Conservation (phyloP, 1,140 invertebrate species). For the Drosophila tsacasi region DNA sequence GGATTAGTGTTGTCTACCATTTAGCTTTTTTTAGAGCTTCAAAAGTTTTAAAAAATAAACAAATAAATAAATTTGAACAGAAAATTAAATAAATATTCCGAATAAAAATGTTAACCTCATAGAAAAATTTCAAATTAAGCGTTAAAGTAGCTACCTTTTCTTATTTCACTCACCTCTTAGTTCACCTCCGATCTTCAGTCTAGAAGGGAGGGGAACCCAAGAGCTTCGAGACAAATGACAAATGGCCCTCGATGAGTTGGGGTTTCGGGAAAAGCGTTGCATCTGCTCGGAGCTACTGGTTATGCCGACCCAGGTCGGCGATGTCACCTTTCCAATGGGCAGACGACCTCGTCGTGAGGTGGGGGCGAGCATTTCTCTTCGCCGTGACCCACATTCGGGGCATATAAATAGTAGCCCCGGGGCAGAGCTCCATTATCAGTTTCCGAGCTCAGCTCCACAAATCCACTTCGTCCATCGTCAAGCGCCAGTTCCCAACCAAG, state of each 20-base stretch:
- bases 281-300: constrained; percentile 10
- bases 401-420: constrained; percentile 35
- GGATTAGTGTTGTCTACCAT: background rate
- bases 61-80: too few species aligned
- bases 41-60: too few species aligned
- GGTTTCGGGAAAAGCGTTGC: constrained; percentile 12
- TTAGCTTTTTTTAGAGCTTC: background rate
- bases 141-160: background rate
- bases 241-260: constrained; percentile 16
- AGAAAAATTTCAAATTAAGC: background rate
- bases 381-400: constrained; percentile 18
- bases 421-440: constrained; percentile 26
- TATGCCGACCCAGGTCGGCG: constrained; percentile 7
- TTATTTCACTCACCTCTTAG: too few species aligned
- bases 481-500: constrained; percentile 43
- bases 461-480: constrained; percentile 29
- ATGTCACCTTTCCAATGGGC: constrained; percentile 28
- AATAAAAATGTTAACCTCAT: background rate
- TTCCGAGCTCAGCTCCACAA: constrained; percentile 39
- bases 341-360: constrained; percentile 7
- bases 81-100: too few species aligned
- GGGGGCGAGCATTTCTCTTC: constrained; percentile 34
- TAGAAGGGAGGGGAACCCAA: background rate
- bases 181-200: background rate
- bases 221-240: constrained; percentile 5